A percentile compares a stretch with the other conserved stretches of the same genome.
Conservation (phyloP, 1,140 invertebrate genomes). For the Tenebrio molitor region DNA sequence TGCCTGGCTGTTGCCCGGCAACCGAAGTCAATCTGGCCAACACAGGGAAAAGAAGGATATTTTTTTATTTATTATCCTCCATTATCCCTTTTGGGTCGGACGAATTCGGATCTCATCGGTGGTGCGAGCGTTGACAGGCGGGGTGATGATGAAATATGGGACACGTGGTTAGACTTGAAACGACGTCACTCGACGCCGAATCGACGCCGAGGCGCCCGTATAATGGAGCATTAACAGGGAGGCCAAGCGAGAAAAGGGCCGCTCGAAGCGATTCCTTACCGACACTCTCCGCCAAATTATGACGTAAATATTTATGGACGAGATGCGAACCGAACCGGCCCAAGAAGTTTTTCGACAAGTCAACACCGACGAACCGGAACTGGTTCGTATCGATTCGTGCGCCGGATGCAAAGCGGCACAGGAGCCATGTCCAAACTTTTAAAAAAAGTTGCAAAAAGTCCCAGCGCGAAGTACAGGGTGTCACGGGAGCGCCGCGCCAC, state of each 20-base stretch:
- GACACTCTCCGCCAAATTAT: slow-evolving; percentile 47
- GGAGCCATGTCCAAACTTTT: too few relatives aligned
- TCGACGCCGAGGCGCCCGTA: slow-evolving; percentile 63
- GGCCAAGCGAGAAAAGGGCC: slow-evolving; percentile 47
- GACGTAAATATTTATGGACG: slow-evolving; percentile 49
- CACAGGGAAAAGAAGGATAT: slow-evolving; percentile 64
- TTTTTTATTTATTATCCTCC: slow-evolving; percentile 67
- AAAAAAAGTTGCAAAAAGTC: too few relatives aligned
- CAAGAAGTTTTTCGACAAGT: not conserved
- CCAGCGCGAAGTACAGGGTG: too few relatives aligned
- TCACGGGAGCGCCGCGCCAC: too few relatives aligned
- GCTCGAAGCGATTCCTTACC: slow-evolving; percentile 46
- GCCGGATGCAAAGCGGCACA: too few relatives aligned
- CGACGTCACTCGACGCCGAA: slow-evolving; percentile 70
- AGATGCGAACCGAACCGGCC: not conserved
- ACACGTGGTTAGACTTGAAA: slow-evolving; percentile 77
- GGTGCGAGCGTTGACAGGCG: slow-evolving; percentile 58
- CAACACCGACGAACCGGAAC: not conserved
- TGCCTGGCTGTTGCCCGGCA: slow-evolving; percentile 63
- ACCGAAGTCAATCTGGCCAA: slow-evolving; percentile 66
- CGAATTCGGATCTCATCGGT: slow-evolving; percentile 54
- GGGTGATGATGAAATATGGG: slow-evolving; percentile 76
- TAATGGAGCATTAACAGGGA: slow-evolving; percentile 56
- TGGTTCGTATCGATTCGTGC: too few relatives aligned
- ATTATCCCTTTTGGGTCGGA: slow-evolving; percentile 63